Conservation (phyloP, 2,113 vertebrate genomes). For the Enhydra lutris region DNA sequence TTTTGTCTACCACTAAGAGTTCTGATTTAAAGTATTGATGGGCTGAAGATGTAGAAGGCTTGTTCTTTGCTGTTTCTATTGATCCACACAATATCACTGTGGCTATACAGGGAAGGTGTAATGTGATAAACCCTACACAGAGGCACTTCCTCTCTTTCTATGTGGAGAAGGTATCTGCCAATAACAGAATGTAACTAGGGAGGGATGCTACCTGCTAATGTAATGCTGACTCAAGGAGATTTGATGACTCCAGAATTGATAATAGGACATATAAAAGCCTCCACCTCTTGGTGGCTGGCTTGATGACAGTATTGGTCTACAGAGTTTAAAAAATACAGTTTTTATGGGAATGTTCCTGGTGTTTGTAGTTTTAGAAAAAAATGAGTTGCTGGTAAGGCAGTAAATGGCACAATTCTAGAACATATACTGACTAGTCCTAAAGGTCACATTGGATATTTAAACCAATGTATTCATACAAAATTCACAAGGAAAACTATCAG, state of each 20-base stretch:
- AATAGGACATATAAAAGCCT: not conserved
- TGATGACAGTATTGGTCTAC: not conserved
- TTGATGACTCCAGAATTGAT: not conserved
- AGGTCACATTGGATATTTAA: not conserved
- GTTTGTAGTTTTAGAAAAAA: not conserved
- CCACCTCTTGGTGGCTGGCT: not conserved
- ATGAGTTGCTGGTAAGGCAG: not conserved
- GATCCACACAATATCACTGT: slow-evolving; percentile 13
- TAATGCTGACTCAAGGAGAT: not conserved
- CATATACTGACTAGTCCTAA: not conserved
- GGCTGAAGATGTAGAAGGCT: not conserved
- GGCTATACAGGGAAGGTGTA: not conserved
- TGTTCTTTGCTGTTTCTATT: slow-evolving; percentile 53
- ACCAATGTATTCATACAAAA: not conserved
- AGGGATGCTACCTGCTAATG: not conserved
- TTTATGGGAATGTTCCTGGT: not conserved
- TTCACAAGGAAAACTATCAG: not conserved
- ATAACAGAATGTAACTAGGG: not conserved
- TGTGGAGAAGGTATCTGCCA: not conserved
- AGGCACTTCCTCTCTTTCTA: slow-evolving; percentile 8
- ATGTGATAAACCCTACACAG: not conserved
- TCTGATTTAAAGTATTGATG: slow-evolving; percentile 59
- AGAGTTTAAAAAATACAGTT: not conserved
- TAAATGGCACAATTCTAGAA: not conserved
- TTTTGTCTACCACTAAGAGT: not conserved